A percentile compares a stretch with the other conserved stretches of the same genome.
These are phyloP conservation scores for Callosobruchus maculatus DNA, from an alignment of 2,888 invertebrate species.

Conservation along the genomic window DNA sequence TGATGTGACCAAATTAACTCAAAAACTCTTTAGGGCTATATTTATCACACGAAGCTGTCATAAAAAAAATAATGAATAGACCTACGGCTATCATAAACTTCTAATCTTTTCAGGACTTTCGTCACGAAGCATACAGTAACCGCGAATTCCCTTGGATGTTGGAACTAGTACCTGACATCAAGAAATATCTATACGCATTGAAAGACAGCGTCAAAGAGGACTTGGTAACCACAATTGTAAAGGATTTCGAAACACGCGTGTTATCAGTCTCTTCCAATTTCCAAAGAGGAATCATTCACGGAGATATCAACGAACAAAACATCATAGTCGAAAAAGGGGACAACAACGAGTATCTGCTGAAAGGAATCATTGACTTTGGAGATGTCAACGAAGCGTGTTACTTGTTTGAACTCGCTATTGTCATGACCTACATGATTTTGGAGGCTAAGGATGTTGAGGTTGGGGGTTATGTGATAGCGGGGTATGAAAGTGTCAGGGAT, in stretches of 20 bases:
- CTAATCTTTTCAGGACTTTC: conserved; percentile 57
- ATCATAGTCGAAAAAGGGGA: conserved; percentile 53
- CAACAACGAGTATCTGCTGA: conserved; percentile 55
- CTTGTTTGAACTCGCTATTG: conserved; percentile 80
- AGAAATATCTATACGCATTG: conserved; percentile 67
- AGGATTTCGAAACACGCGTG: conserved; percentile 64
- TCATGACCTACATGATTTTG: conserved; percentile 77
- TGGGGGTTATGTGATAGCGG: conserved; percentile 71
- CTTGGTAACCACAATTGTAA: conserved; percentile 61
- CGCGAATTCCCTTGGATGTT: conserved; percentile 77
- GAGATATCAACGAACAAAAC: conserved; percentile 90
- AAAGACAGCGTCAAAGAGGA: conserved; percentile 56
- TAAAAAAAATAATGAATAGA: not conserved
- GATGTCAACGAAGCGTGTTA: conserved; percentile 71
- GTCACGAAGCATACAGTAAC: conserved; percentile 64
- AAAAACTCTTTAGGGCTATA: too few species aligned
- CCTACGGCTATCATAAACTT: not conserved
- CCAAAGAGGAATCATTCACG: conserved; percentile 76
- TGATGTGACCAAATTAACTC: too few species aligned
- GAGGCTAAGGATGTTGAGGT: conserved; percentile 57
- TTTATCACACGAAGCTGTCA: too few species aligned
- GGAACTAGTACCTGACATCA: conserved; percentile 62
- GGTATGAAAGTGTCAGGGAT: conserved; percentile 63
- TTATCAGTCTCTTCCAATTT: conserved; percentile 57
- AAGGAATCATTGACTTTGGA: conserved; percentile 82